Percentiles rank a stretch among this genome's conserved stretches.
phyloP scores from a whole-genome alignment of 2,797 vertebrate genomes.

The Carcharodon carcharias region DNA sequence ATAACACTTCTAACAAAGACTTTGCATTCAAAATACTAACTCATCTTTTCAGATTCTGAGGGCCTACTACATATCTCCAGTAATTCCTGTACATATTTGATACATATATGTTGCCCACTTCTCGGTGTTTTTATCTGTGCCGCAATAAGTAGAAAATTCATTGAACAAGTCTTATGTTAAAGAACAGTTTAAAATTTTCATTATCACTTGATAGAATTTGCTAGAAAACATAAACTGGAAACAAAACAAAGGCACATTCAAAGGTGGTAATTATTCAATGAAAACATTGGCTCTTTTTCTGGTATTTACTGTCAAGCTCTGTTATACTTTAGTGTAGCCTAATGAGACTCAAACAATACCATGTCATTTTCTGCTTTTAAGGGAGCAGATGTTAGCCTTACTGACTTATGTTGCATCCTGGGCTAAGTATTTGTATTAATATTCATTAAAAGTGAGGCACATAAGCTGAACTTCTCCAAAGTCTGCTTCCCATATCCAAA shows the following conservation, averaged over 20 bases:
- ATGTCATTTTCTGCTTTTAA: constrained; percentile 1
- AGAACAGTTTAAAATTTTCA: constrained; percentile 3
- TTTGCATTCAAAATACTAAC: neutral
- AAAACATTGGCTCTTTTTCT: constrained; percentile 31
- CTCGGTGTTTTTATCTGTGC: neutral
- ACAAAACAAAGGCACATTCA: constrained; percentile 1
- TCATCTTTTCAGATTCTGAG: neutral
- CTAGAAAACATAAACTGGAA: constrained; percentile 26
- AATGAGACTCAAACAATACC: constrained; percentile 12
- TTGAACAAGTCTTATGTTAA: neutral
- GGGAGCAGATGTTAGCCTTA: neutral
- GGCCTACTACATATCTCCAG: neutral
- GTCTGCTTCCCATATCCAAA: neutral
- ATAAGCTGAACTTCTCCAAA: neutral
- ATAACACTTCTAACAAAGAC: neutral
- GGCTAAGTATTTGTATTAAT: neutral
- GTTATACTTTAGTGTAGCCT: neutral
- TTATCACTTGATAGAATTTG: neutral
- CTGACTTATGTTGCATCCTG: neutral
- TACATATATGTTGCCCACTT: neutral
- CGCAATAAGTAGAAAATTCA: neutral
- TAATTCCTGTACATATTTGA: neutral
- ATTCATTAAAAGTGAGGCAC: neutral
- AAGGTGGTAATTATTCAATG: constrained; percentile 31
- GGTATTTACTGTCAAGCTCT: constrained; percentile 19